Base-by-base conservation (phyloP, 2,113 vertebrate species). In the Rhizomys pruinosus region DNA sequence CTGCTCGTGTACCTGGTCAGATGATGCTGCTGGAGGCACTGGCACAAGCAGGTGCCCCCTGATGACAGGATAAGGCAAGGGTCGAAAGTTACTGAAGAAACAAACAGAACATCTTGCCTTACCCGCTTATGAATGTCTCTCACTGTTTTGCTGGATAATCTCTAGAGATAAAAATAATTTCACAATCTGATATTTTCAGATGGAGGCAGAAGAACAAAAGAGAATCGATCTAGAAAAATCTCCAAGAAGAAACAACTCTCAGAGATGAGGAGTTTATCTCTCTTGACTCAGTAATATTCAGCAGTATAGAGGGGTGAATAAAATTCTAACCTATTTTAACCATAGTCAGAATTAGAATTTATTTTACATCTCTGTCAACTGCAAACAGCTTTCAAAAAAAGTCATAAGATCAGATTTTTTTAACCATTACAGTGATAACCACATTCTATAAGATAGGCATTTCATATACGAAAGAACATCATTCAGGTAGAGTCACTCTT, bases 261-360 rank as follows among this genome's bases (percentile, higher is more conserved):
- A 89, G 61, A 81, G 79, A 81, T 84, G 37, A 91, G 32, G 27
- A 16, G 73, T 84, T 63, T 73, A 44, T 89, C 84, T 81, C 93
- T 87, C 77, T 94, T 89, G 61, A 89, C 63, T 91, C 42, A 25
- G 17, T 91, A 80, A 78, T 89, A 87, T 63, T 63, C 42, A 94
- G 44, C 89, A 91, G 86, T 71, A 84, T 3, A 94, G 57, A 92
- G 10, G 9, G 19, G 57, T 91, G n/a, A 64, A 89, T 81, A 89
- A 80, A 92, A 61, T 81, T 72, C 95, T 64, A 64, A 64, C 29
- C 84, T 93, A 25, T 87, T 87, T 93, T 93, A 76, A 92, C 71
- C n/a, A 52, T 77, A 68, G 22, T 15, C 74, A 94, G 81, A 92
- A 63, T 37, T 84, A 81, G 71, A 82, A 91, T 72, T 95, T 84